phyloP scores from a whole-genome alignment of 1,140 invertebrate species.

The Helicorthomorpha holstii region DNA sequence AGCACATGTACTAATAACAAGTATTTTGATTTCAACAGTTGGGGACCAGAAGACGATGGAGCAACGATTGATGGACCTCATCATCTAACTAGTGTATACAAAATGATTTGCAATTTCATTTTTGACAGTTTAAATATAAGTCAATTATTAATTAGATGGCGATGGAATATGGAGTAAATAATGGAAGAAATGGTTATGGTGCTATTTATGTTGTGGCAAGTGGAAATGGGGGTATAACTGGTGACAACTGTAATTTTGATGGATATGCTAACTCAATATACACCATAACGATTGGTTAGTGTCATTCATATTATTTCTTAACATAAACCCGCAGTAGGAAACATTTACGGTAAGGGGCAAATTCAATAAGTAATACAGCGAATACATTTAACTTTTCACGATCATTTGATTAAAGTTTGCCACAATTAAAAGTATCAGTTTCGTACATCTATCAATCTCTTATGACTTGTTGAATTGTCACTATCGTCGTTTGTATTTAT shows the following conservation, averaged over 20 bases:
- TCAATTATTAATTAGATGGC: too few species aligned
- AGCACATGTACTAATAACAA: not conserved
- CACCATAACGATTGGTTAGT: slow-evolving; percentile 53
- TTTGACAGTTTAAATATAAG: not conserved
- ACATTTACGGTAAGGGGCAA: too few species aligned
- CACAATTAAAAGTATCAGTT: too few species aligned
- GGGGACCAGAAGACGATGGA: slow-evolving; percentile 98
- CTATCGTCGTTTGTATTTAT: not conserved
- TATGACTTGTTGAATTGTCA: too few species aligned
- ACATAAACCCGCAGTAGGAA: too few species aligned
- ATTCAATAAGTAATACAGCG: too few species aligned
- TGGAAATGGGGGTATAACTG: slow-evolving; percentile 94
- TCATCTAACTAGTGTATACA: not conserved
- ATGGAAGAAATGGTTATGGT: slow-evolving; percentile 76
- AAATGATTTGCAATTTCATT: not conserved
- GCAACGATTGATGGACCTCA: slow-evolving; percentile 95
- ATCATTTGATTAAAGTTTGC: too few species aligned
- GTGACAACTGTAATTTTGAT: slow-evolving; percentile 93
- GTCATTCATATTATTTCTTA: slow-evolving; percentile 4
- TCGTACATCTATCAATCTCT: too few species aligned
- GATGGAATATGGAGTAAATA: not conserved
- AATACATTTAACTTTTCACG: too few species aligned
- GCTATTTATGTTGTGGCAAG: slow-evolving; percentile 99
- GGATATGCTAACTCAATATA: slow-evolving; percentile 99
- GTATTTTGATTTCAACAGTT: slow-evolving; percentile 26